Conservation (phyloP, 2,888 invertebrate species). For the Cephalotes varians region DNA sequence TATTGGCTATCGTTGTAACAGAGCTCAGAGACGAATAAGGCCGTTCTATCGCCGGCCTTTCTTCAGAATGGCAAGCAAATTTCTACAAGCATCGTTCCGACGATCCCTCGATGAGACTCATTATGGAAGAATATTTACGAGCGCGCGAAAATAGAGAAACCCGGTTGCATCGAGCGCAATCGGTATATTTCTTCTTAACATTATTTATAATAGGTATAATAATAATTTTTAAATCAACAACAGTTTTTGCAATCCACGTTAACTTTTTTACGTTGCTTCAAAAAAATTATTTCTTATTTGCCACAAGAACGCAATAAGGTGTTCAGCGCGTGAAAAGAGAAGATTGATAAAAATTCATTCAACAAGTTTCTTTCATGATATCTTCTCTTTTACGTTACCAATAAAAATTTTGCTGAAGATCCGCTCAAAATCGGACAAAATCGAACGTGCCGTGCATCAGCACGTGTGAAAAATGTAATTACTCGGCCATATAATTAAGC, state of each 20-base stretch:
- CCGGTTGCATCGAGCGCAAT: neutral
- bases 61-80: constrained; percentile 16
- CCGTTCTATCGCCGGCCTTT: constrained; percentile 23
- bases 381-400: neutral
- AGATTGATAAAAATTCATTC: neutral
- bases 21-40: constrained; percentile 11
- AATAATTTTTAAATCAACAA: neutral
- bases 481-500: constrained; percentile 6
- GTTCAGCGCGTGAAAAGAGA: neutral
- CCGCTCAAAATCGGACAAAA: neutral
- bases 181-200: neutral
- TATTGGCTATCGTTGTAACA: constrained; percentile 47
- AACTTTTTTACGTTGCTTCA: neutral
- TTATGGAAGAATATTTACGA: constrained; percentile 25
- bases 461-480: neutral
- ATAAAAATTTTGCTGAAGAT: neutral
- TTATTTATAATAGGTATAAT: constrained; percentile 4
- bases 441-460: neutral
- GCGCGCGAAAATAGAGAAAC: neutral
- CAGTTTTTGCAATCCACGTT: neutral
- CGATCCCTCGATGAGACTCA: neutral
- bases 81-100: constrained; percentile 5
- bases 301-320: no score
- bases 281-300: neutral
- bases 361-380: neutral